Percentiles rank a stretch among this genome's conserved stretches.
Evolutionary conservation across 2,113 vertebrate species (phyloP).

Genomic region (Zosterops japonicus): DNA sequence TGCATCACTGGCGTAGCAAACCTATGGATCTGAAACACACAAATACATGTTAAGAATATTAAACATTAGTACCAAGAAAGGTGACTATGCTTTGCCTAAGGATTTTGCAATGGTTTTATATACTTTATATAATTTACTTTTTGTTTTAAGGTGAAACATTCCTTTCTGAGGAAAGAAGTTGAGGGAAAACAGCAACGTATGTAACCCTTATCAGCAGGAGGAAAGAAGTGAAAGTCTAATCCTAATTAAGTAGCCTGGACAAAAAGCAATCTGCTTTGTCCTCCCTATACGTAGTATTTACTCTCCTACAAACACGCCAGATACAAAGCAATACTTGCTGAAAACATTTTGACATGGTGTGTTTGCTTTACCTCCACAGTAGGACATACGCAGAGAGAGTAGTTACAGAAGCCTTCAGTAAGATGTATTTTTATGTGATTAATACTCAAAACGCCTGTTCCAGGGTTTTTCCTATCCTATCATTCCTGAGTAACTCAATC

Average conservation of each 20-base stretch:
- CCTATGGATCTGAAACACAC: slow-evolving; percentile 85
- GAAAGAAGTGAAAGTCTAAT: not conserved
- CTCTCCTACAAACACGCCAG: not conserved
- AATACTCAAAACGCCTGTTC: not conserved
- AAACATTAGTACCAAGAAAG: not conserved
- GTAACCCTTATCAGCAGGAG: not conserved
- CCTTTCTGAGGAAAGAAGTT: not conserved
- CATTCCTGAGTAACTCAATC: not conserved
- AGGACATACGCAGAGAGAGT: not conserved
- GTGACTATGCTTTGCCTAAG: not conserved
- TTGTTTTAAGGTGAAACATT: not conserved
- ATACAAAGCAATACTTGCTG: not conserved
- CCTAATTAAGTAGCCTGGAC: not conserved
- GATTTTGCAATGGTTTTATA: not conserved
- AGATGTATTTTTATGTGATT: not conserved
- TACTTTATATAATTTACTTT: not conserved
- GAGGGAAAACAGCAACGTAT: not conserved
- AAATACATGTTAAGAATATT: not conserved
- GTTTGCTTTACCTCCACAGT: not conserved
- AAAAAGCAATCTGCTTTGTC: not conserved
- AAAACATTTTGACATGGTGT: not conserved
- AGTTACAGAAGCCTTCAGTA: not conserved
- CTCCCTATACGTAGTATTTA: not conserved
- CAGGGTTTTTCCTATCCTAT: not conserved
- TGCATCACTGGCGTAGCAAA: slow-evolving; percentile 93